phyloP scores from a whole-genome alignment of 2,888 invertebrate species.

The Drosophila antonietae region DNA sequence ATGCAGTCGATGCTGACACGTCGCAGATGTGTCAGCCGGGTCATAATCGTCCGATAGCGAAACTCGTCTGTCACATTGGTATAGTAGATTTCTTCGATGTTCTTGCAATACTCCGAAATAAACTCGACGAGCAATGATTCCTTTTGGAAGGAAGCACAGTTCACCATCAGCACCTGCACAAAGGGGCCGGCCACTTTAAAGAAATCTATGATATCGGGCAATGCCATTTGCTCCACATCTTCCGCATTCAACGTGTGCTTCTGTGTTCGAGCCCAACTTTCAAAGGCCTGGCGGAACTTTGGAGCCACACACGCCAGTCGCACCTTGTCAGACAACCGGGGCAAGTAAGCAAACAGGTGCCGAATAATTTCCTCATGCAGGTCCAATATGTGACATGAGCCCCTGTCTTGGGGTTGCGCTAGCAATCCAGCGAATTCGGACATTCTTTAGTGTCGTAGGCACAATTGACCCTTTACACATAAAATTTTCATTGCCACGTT shows the following conservation, averaged over 20 bases:
- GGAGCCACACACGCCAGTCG: constrained; percentile 51
- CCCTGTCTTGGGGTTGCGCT: not conserved
- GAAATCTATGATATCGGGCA: constrained; percentile 62
- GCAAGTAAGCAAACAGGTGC: constrained; percentile 45
- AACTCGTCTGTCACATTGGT: constrained; percentile 66
- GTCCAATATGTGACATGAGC: constrained; percentile 29
- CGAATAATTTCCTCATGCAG: constrained; percentile 61
- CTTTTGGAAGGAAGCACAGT: constrained; percentile 57
- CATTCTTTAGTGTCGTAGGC: constrained; percentile 32
- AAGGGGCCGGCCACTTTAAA: constrained; percentile 61
- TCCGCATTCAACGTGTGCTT: constrained; percentile 34
- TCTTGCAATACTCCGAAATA: constrained; percentile 58
- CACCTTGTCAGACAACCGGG: constrained; percentile 55
- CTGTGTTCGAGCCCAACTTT: constrained; percentile 46
- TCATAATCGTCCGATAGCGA: constrained; percentile 47
- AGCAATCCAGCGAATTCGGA: constrained; percentile 14
- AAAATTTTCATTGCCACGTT: constrained; percentile 44
- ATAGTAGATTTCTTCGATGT: constrained; percentile 58
- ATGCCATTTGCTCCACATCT: constrained; percentile 59
- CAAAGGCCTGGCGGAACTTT: constrained; percentile 53
- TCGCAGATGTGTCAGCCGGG: constrained; percentile 45
- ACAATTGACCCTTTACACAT: constrained; percentile 32
- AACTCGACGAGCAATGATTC: constrained; percentile 68
- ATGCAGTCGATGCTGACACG: constrained; percentile 55
- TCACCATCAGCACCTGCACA: constrained; percentile 39